phyloP scores from a whole-genome alignment of 2,888 invertebrate genomes.

The Rugalucina vietnamica region DNA sequence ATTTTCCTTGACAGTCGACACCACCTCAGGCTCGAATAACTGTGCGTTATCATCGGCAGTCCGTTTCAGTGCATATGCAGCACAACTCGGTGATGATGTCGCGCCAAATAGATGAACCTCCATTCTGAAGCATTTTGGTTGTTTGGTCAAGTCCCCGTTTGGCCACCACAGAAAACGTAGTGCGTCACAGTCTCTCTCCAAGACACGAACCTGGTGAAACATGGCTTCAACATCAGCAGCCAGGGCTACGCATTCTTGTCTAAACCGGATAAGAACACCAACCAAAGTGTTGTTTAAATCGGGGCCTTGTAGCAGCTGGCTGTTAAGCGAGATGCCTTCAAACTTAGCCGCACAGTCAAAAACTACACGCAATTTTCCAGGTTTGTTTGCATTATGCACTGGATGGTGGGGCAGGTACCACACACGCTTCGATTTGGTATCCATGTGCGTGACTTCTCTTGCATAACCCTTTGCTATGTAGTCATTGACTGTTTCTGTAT shows the following conservation, averaged over 20 bases:
- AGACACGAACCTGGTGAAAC: slow-evolving; percentile 55
- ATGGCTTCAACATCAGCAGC: slow-evolving; percentile 56
- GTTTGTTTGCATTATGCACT: slow-evolving; percentile 49
- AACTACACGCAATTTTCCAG: slow-evolving; percentile 46
- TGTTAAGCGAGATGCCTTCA: slow-evolving; percentile 52
- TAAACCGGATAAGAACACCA: slow-evolving; percentile 47
- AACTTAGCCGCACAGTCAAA: slow-evolving; percentile 59
- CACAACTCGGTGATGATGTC: slow-evolving; percentile 52
- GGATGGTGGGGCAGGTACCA: slow-evolving; percentile 61
- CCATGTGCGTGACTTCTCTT: slow-evolving; percentile 7
- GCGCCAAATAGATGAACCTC: slow-evolving; percentile 56
- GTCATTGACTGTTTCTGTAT: slow-evolving; percentile 25
- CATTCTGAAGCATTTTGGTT: slow-evolving; percentile 42
- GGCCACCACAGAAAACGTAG: slow-evolving; percentile 58
- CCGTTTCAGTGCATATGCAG: slow-evolving; percentile 41
- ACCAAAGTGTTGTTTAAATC: slow-evolving; percentile 55
- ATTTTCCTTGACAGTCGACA: slow-evolving; percentile 32
- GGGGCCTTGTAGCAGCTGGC: slow-evolving; percentile 51
- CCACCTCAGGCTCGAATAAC: slow-evolving; percentile 24
- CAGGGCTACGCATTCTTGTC: slow-evolving; percentile 44
- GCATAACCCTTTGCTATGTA: slow-evolving; percentile 48
- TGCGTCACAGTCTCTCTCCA: slow-evolving; percentile 34
- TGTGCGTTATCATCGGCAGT: slow-evolving; percentile 34
- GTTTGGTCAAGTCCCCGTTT: slow-evolving; percentile 27
- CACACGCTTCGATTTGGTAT: background rate